phyloP scores from a whole-genome alignment of 2,113 vertebrate species.

The Sphaerodactylus townsendi region DNA sequence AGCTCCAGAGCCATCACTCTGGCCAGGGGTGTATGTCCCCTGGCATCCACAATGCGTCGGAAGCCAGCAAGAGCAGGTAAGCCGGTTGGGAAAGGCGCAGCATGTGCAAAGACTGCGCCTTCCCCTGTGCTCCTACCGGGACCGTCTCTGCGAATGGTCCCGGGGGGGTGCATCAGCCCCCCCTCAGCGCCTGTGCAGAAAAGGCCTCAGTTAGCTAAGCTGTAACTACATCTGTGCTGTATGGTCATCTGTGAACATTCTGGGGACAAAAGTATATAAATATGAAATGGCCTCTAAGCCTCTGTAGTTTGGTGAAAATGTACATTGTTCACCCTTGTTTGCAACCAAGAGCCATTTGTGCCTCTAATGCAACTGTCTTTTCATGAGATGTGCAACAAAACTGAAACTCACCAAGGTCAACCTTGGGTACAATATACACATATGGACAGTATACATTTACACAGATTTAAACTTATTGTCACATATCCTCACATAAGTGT shows the following conservation, averaged over 20 bases:
- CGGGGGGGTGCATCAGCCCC: too few species aligned
- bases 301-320: background rate
- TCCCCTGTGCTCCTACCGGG: too few species aligned
- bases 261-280: background rate
- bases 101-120: too few species aligned
- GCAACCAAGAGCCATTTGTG: background rate
- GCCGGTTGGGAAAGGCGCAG: too few species aligned
- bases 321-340: background rate
- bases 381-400: background rate
- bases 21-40: too few species aligned
- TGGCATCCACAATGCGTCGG: too few species aligned
- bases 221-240: background rate
- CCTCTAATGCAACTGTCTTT: background rate
- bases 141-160: too few species aligned
- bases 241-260: background rate
- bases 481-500: background rate
- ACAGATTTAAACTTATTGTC: background rate
- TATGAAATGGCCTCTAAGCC: background rate
- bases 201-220: background rate
- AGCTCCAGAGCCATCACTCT: too few species aligned
- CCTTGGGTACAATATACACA: background rate
- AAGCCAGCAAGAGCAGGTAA: too few species aligned
- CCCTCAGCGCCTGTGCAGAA: too few species aligned
- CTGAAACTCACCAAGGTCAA: background rate
- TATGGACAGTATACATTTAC: background rate